Evolutionary conservation across 37 sponge, comb jelly and placozoan genomes (phyloP), one percentile per base, ranked within the genome.

Genomic region (Halisarca cf. caerulea): DNA sequence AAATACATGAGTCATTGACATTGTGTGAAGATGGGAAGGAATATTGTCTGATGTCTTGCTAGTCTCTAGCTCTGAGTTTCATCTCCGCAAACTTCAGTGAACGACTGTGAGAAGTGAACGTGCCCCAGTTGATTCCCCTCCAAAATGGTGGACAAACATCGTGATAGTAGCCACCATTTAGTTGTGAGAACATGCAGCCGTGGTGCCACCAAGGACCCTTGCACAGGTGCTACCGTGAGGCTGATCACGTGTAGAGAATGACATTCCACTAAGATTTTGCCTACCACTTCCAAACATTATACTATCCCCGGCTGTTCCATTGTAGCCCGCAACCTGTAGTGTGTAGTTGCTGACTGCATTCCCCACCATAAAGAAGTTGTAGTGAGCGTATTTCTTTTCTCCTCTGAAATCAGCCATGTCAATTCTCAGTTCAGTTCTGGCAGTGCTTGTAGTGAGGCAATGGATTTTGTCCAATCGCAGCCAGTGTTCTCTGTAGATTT

Each of bases 381-480:
- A 68, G 23, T 77, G 78, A 9, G 78, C 78, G 6, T 77, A 77
- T 17, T 44, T 51, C 25, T 44, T 40, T 23, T 77, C 25, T 15
- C 78, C 78, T 4, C 39, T 2, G 37, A 77, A 77, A 27, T 44
- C 78, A 5, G 28, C 25, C 44, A 77, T 24, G 28, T 77, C 78
- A 15, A 77, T 28, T 51, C 78, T 77, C 44, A 77, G 54, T 27
- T 77, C 78, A 32, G 69, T 34, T 34, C 69, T 68, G 33, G 7
- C 15, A 30, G 18, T 38, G 2, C 40, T 36, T 53, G 78, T 36
- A 21, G 78, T 51, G 53, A 77, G 78, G 28, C 78, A 51, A 44
- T 77, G 78, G 78, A 77, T 77, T 37, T 40, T 77, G 27, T 77
- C 78, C 28, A 77, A 38, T 17, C 78, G 44, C 23, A 77, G 41